A percentile compares a stretch with the other conserved stretches of the same genome.
Evolutionary conservation across 2,888 invertebrate species (phyloP).

Genomic region (Piscicola geometra): DNA sequence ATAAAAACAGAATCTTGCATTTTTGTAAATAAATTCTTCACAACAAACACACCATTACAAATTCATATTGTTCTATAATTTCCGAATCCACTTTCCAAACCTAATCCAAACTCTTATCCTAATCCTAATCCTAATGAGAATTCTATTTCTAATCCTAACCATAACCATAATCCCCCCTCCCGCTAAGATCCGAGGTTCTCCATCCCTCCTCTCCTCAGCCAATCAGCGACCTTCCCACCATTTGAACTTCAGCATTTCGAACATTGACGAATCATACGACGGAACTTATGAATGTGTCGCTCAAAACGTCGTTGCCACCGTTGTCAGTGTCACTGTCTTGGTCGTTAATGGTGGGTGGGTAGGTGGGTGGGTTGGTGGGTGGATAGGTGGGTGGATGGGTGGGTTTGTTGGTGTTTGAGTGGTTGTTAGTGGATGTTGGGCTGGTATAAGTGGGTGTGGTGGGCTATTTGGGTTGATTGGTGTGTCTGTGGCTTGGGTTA

Average conservation of each 20-base stretch:
- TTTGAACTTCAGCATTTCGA: constrained; percentile 86
- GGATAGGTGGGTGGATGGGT: neutral
- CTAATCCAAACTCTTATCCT: too few species aligned
- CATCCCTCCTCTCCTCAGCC: neutral
- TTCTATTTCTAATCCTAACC: too few species aligned
- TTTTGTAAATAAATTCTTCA: too few species aligned
- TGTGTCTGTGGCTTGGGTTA: neutral
- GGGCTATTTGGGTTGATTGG: neutral
- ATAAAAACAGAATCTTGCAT: too few species aligned
- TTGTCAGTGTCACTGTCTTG: constrained; percentile 67
- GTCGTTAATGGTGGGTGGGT: constrained; percentile 51
- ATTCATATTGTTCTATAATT: too few species aligned
- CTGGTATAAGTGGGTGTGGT: too few species aligned
- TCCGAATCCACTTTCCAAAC: too few species aligned
- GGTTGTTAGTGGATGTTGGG: neutral
- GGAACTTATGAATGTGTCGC: constrained; percentile 90
- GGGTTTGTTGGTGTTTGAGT: neutral
- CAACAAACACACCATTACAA: too few species aligned
- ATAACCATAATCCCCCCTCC: too few species aligned
- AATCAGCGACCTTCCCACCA: constrained; percentile 63
- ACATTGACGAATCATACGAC: constrained; percentile 79
- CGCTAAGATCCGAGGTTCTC: neutral
- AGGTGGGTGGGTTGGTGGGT: neutral
- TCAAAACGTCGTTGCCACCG: constrained; percentile 89
- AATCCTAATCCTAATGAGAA: too few species aligned